These are phyloP conservation scores for Deilephila porcellus DNA, from an alignment of 2,888 invertebrate species.

Conservation along the genomic window DNA sequence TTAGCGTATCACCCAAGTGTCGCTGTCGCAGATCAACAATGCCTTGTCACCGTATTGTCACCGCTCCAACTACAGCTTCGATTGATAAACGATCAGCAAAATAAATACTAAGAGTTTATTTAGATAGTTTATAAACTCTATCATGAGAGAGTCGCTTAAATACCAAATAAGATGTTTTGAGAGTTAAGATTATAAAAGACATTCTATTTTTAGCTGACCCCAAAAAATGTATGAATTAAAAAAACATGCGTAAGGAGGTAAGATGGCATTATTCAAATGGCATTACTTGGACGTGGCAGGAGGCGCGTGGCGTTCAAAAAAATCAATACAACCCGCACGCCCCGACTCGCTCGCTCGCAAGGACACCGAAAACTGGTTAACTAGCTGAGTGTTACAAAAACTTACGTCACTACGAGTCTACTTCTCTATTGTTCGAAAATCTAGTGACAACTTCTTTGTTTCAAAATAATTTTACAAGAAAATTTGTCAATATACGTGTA, in stretches of 20 bases:
- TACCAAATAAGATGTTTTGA: too few species aligned
- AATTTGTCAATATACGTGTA: neutral
- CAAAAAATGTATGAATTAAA: conserved; percentile 4
- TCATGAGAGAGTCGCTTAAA: too few species aligned
- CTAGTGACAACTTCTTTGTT: neutral
- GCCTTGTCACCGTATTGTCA: neutral
- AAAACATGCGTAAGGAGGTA: conserved; percentile 41
- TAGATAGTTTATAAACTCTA: too few species aligned
- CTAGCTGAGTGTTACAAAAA: conserved; percentile 54
- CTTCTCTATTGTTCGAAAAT: conserved; percentile 22
- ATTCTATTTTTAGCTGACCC: neutral
- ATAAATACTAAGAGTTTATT: too few species aligned
- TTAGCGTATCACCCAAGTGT: neutral
- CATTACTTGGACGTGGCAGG: conserved; percentile 55
- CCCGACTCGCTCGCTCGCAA: conserved; percentile 60
- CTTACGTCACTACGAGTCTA: conserved; percentile 41
- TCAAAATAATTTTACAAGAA: neutral
- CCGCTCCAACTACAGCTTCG: neutral
- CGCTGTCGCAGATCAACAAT: neutral
- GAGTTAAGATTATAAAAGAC: neutral
- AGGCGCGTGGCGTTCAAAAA: conserved; percentile 67
- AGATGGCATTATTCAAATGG: conserved; percentile 63
- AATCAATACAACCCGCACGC: conserved; percentile 72
- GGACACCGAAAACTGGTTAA: conserved; percentile 60
- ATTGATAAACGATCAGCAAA: too few species aligned